phyloP scores from a whole-genome alignment of 2,888 invertebrate genomes.

The Brachypalpus laphriformis region DNA sequence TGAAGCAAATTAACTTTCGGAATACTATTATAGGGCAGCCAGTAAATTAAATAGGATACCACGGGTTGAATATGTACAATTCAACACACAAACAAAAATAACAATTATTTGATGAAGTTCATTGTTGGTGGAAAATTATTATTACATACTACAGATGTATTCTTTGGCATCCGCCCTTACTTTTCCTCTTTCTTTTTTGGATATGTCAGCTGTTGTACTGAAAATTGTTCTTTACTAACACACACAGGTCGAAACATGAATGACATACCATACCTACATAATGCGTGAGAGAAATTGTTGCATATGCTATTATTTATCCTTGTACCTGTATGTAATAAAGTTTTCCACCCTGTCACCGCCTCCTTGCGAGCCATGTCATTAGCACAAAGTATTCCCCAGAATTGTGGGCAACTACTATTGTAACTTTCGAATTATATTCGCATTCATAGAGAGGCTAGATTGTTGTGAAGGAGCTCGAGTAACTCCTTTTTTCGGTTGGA shows the following conservation, averaged over 20 bases:
- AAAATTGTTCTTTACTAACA: background rate
- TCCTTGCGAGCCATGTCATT: slow-evolving; percentile 21
- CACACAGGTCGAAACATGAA: background rate
- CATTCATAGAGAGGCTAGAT: background rate
- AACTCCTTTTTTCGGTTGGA: background rate
- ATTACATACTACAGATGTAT: background rate
- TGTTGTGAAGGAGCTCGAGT: background rate
- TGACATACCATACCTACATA: background rate
- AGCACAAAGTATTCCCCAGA: slow-evolving; percentile 14
- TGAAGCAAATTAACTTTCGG: slow-evolving; percentile 20
- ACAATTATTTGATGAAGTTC: background rate
- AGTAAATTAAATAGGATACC: slow-evolving; percentile 1
- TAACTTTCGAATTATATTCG: background rate
- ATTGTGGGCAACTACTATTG: slow-evolving; percentile 7
- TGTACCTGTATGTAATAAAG: slow-evolving; percentile 4
- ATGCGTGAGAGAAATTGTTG: slow-evolving; percentile 18
- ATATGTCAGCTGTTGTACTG: background rate
- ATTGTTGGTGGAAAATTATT: background rate
- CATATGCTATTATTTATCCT: background rate
- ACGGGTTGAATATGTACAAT: background rate
- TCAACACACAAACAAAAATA: background rate
- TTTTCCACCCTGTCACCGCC: background rate
- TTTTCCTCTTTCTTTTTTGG: background rate
- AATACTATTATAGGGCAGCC: background rate
- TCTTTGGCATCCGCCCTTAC: background rate